Evolutionary conservation across 1,140 invertebrate genomes (phyloP), one percentile per base, ranked within the genome.

Genomic region (Scaptodrosophila lebanonensis): DNA sequence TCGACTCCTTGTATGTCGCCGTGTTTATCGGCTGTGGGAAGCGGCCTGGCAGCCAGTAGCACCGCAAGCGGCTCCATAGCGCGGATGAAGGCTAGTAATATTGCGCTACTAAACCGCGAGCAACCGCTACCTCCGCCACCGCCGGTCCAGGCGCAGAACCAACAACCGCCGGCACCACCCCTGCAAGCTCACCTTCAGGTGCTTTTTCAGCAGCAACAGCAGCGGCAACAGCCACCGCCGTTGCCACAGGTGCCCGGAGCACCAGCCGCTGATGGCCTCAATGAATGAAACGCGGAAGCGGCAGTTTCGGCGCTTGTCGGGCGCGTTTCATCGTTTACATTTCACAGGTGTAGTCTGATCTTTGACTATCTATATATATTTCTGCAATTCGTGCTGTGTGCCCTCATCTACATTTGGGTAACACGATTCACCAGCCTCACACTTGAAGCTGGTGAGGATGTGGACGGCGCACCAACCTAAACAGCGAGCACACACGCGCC

Each of bases 1-100:
- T 94, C 93, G 17, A 97, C 95, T 5, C 95, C 95, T 17, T 95
- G 93, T 86, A 91, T 95, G 65, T 95, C 94, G 69, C 95, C 95
- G 12, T 94, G 92, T 73, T 92, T 93, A 9, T 93, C 91, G 56
- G 45, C 56, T 82, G 5, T 87, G 67, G 77, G 70, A 63, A 16
- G 83, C 90, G 44, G 76, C 66, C 16, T 73, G 59, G 75, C 51
- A 4, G 22, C 22, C 22, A 25, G 44, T 48, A 50, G 57, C 56
- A n/a, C n/a, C n/a, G n/a, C n/a, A n/a, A n/a, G n/a, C 54, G 88
- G 89, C 11, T 88, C 91, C 45, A 89, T 91, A 30, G 89, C 91
- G 0, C 89, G 91, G 53, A 88, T 94, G 29, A 94, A 94, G 79
- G 90, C 93, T 1, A 92, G 92, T 56, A 94, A 94, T 68, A 89